Evolutionary conservation across 2,113 vertebrate species (phyloP).

Genomic region (Galbula dea): DNA sequence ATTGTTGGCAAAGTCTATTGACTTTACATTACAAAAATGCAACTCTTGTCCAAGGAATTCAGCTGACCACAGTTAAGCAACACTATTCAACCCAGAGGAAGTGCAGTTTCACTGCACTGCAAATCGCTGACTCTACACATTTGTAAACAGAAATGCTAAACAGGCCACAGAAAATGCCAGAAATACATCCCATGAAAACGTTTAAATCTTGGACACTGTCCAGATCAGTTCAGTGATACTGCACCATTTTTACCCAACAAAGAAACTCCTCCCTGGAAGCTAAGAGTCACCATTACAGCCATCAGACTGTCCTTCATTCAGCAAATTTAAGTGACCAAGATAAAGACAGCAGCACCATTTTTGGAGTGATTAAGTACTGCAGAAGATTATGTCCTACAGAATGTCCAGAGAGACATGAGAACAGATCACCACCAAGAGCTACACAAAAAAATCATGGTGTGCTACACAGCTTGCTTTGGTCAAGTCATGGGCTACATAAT

Average conservation of each 20-base stretch:
- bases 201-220: constrained; percentile 16
- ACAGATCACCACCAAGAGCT: neutral
- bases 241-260: neutral
- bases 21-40: constrained; percentile 18
- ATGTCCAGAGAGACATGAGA: neutral
- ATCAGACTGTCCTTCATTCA: neutral
- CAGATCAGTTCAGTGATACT: constrained; percentile 20
- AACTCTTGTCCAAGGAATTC: constrained; percentile 34
- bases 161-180: constrained; percentile 19
- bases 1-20: neutral
- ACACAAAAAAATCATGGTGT: neutral
- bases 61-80: constrained; percentile 42
- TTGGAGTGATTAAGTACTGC: neutral
- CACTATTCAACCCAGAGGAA: constrained; percentile 24
- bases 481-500: neutral
- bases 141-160: constrained; percentile 48
- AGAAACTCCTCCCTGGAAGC: neutral
- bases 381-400: neutral
- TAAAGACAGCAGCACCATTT: neutral
- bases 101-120: neutral
- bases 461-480: neutral
- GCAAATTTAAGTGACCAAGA: neutral
- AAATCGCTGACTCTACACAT: constrained; percentile 38
- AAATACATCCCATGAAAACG: neutral
- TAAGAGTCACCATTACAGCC: neutral